Evolutionary conservation across 2,113 vertebrate genomes (phyloP).

Genomic region (Saccopteryx leptura): DNA sequence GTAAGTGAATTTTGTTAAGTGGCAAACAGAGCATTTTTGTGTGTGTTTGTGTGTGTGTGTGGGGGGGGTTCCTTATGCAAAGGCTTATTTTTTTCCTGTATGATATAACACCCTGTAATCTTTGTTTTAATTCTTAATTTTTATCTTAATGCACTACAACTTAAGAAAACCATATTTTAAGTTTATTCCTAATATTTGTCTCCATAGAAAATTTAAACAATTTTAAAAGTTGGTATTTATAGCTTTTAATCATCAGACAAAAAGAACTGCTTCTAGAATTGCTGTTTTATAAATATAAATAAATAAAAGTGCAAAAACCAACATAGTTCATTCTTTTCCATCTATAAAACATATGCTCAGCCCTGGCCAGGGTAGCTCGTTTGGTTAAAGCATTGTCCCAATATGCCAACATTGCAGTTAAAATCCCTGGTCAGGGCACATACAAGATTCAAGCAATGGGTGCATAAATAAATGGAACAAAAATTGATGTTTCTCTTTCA

Average conservation of each 20-base stretch:
- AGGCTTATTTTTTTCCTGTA: slow-evolving; percentile 5
- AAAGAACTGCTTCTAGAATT: neutral
- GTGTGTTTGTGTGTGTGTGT: neutral
- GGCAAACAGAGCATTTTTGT: neutral
- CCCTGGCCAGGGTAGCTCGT: no score
- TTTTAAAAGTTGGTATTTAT: neutral
- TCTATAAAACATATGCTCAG: neutral
- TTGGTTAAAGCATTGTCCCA: no score
- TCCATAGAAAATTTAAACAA: neutral
- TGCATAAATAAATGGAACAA: no score
- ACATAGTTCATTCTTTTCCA: neutral
- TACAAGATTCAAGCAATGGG: no score
- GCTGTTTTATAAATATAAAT: neutral
- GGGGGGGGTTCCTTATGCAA: neutral
- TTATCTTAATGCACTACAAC: neutral
- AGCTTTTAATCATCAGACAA: slow-evolving; percentile 10
- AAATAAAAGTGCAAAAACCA: neutral
- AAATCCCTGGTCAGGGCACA: no score
- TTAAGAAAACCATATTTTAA: neutral
- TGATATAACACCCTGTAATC: neutral
- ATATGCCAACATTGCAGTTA: no score
- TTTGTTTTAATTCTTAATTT: slow-evolving; percentile 29
- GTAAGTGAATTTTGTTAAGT: neutral
- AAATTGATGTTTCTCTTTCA: no score
- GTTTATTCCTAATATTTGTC: neutral